Evolutionary conservation across 2,113 vertebrate species (phyloP).

Genomic region (Cyprinus carpio): DNA sequence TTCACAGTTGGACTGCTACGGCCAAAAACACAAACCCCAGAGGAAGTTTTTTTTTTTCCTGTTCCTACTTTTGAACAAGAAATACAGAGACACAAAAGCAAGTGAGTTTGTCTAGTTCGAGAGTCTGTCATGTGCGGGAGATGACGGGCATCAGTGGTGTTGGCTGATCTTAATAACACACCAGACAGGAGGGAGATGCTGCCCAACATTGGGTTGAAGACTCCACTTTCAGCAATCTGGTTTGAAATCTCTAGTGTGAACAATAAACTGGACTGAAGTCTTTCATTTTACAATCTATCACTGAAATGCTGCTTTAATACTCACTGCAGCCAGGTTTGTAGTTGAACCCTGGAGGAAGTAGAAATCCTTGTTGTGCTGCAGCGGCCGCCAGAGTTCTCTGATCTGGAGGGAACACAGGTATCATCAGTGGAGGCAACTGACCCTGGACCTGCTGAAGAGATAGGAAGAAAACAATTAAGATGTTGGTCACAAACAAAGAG

Average conservation of each 20-base stretch:
- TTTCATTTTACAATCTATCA: slow-evolving; percentile 1
- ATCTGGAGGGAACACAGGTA: slow-evolving; percentile 96
- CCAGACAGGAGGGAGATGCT: slow-evolving; percentile 48
- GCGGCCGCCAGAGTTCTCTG: slow-evolving; percentile 95
- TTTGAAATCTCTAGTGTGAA: slow-evolving; percentile 50
- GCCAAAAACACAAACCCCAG: slow-evolving; percentile 67
- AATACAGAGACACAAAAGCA: slow-evolving; percentile 64
- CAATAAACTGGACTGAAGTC: slow-evolving; percentile 24
- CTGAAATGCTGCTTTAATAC: slow-evolving; percentile 64
- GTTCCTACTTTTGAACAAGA: slow-evolving; percentile 62
- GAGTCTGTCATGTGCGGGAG: slow-evolving; percentile 49
- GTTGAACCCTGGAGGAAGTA: slow-evolving; percentile 96
- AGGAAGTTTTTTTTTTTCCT: slow-evolving; percentile 61
- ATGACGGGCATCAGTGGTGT: slow-evolving; percentile 42
- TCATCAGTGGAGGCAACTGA: slow-evolving; percentile 97
- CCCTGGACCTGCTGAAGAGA: slow-evolving; percentile 94
- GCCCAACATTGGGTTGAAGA: slow-evolving; percentile 54
- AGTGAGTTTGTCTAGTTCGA: slow-evolving; percentile 37
- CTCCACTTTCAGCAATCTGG: slow-evolving; percentile 50
- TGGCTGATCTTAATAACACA: slow-evolving; percentile 53
- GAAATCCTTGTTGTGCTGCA: slow-evolving; percentile 95
- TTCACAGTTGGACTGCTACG: slow-evolving; percentile 78
- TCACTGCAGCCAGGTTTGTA: slow-evolving; percentile 99
- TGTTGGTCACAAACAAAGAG: background rate
- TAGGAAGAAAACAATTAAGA: background rate